Evolutionary conservation across 1,140 invertebrate genomes (phyloP), one percentile per base, ranked within the genome.

Genomic region (Hestina assimilis): DNA sequence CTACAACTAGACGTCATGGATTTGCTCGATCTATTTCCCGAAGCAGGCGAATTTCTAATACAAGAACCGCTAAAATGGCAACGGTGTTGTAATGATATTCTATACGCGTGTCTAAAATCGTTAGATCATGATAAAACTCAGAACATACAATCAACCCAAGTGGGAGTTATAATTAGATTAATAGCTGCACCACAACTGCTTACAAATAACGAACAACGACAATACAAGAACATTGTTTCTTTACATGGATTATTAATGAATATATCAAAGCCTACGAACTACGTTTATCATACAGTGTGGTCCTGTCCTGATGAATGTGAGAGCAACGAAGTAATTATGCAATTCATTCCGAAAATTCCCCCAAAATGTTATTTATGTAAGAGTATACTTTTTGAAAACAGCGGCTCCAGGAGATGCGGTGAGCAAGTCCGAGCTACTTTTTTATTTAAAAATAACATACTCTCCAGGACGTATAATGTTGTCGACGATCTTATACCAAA

Each of bases 291-390:
- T 42, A 70, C 83, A n/a, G 80, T 88, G 45, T 86, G 83, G 83
- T 79, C 79, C 3, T 88, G 85, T 33, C 83, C 80, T 11, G 83
- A 88, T 66, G 75, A 83, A 35, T 88, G 85, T 62, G 85, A 86
- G 43, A 82, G 70, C 3, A 86, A 69, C 45, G 82, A 85, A 65
- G 59, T 83, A 9, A 71, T 88, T 53, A 52, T 85, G 46, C 80
- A 73, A 6, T 79, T 69, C 41, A 83, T 83, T 53, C 83, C 85
- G 14, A 83, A 85, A 71, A 38, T 51, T 4, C 67, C 79, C 3
- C 85, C 79, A 11, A 83, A 74, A 71, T 88, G 85, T 57, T 73
- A 64, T 9, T 23, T 81, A 11, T 88, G 85, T 20, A 79, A 56
- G 63, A 84, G 69, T 45, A 54, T 66, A 40, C 56, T 79, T 1